These are phyloP conservation scores for Ashinkailepas kermadecensis DNA, from an alignment of 2,888 invertebrate genomes.

Conservation along the genomic window DNA sequence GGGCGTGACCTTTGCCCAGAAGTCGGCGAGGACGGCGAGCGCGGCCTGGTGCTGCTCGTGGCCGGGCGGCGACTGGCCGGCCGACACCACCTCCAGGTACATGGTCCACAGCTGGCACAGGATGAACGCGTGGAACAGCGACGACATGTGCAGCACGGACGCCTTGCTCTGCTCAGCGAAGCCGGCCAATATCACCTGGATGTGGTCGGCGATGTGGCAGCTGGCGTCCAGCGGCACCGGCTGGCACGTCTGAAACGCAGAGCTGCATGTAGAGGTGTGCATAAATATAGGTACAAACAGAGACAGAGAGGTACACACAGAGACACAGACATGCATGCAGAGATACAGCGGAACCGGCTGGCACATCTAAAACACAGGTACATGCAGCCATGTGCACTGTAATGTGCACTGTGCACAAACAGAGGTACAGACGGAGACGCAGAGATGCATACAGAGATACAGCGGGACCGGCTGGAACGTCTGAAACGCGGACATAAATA, in stretches of 20 bases:
- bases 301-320: neutral
- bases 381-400: too few relatives aligned
- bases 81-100: conserved; percentile 67
- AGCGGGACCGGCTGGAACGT: neutral
- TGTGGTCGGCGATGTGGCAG: conserved; percentile 93
- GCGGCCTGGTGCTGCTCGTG: conserved; percentile 42
- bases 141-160: conserved; percentile 88
- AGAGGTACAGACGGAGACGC: too few relatives aligned
- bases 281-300: neutral
- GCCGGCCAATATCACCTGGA: conserved; percentile 90
- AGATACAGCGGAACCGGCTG: neutral
- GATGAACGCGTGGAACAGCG: conserved; percentile 93
- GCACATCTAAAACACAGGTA: too few relatives aligned
- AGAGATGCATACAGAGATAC: neutral
- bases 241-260: conserved; percentile 46
- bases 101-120: conserved; percentile 97
- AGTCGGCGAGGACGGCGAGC: conserved; percentile 71
- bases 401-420: too few relatives aligned
- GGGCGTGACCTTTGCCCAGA: conserved; percentile 98
- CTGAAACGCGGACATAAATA: neutral
- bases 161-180: conserved; percentile 93
- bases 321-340: neutral
- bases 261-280: too few relatives aligned
- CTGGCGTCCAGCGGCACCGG: conserved; percentile 94
- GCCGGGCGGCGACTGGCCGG: conserved; percentile 42